Evolutionary conservation across 2,888 invertebrate species (phyloP), one percentile per base, ranked within the genome.

Genomic region (Ptychoptera albimana): DNA sequence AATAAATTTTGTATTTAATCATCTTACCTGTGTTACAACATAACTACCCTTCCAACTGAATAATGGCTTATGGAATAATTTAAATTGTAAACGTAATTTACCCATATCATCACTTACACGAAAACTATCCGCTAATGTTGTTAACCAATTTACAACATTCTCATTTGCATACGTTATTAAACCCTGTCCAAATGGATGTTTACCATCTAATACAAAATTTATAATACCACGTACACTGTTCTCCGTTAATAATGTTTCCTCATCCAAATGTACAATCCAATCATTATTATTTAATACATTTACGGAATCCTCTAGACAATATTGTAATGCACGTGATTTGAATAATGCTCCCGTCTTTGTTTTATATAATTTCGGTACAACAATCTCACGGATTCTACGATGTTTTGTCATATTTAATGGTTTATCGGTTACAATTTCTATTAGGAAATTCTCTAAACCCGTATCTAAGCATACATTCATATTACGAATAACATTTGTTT

Each of bases 31-130:
- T 50, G 93, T 92, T 9, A 96, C 93, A 51, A 96, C 94, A 67
- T 86, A 96, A 37, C 94, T 94, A 48, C 96, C 96, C 68, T 96
- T 96, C 93, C 94, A 94, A 63, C 93, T 92, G 65, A 96, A 93
- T 45, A 93, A 70, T 13, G 96, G 94, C 60, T 86, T 88, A 62
- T 94, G 92, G 63, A 96, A 93, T 64, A 87, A 70, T 56, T 82
- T 82, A 60, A 96, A 92, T 63, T 94, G 94, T 50, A 91, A 72
- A 55, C 92, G 74, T 45, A 96, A 68, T 66, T 96, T 96, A 46
- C 96, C 96, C 93, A 96, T 92, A 58, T 96, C 96, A 67, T 96
- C 94, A 16, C 93, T 86, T 1, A 96, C 94, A 50, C 96, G 77
- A 64, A 87, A 94, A 58, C 89, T 91, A 60, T 96, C 96, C 11